phyloP scores from a whole-genome alignment of 2,888 invertebrate genomes.

The Copidosoma aretas region DNA sequence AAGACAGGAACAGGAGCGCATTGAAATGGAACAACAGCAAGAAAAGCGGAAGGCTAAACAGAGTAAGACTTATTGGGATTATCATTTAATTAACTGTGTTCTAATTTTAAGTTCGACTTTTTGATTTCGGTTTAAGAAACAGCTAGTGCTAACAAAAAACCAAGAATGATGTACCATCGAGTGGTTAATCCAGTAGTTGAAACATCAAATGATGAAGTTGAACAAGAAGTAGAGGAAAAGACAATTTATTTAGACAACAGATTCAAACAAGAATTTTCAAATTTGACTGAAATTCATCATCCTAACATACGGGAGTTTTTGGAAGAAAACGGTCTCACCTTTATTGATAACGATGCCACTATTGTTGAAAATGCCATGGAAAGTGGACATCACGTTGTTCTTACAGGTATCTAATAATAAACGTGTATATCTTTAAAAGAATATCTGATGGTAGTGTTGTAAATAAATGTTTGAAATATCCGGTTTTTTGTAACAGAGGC shows the following conservation, averaged over 20 bases:
- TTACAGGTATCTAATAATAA: slow-evolving; percentile 68
- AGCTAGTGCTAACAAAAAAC: slow-evolving; percentile 53
- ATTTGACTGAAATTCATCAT: slow-evolving; percentile 55
- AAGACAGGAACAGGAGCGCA: slow-evolving; percentile 49
- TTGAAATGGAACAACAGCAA: slow-evolving; percentile 50
- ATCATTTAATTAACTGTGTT: too few relatives aligned
- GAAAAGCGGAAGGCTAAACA: slow-evolving; percentile 45
- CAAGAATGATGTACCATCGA: slow-evolving; percentile 56
- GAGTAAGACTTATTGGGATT: slow-evolving; percentile 18
- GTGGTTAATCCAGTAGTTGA: slow-evolving; percentile 52
- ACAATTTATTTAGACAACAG: slow-evolving; percentile 44
- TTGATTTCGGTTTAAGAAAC: slow-evolving; percentile 7
- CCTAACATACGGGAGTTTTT: slow-evolving; percentile 70
- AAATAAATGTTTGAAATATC: slow-evolving; percentile 16
- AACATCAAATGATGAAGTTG: slow-evolving; percentile 50
- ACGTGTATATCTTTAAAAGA: slow-evolving; percentile 10
- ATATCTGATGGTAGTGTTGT: neutral
- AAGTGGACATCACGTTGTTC: slow-evolving; percentile 83
- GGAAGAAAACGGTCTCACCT: slow-evolving; percentile 84
- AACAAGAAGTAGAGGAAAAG: slow-evolving; percentile 42
- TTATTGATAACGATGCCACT: slow-evolving; percentile 75
- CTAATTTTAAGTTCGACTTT: too few relatives aligned
- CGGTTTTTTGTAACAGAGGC: slow-evolving; percentile 66
- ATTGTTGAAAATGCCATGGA: slow-evolving; percentile 82
- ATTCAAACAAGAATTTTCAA: slow-evolving; percentile 53